phyloP scores from a whole-genome alignment of 2,888 invertebrate species.

The Trachelus stipa region DNA sequence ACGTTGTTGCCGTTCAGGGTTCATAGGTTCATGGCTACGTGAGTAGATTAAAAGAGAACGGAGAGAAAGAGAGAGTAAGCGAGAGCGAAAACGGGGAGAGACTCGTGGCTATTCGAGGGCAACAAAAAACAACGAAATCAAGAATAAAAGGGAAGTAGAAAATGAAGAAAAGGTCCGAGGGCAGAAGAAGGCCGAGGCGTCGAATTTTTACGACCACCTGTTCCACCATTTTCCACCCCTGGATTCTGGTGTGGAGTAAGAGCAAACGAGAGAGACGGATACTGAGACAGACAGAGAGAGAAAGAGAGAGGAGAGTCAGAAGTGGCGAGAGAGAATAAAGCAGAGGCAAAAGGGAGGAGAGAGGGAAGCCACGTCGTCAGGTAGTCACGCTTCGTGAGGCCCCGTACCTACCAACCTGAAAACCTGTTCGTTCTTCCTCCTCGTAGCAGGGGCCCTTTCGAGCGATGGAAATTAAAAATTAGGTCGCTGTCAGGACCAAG shows the following conservation, averaged over 20 bases:
- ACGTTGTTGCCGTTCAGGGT: neutral
- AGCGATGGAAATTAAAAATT: constrained; percentile 49
- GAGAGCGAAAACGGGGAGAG: neutral
- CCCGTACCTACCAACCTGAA: constrained; percentile 52
- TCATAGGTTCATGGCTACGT: neutral
- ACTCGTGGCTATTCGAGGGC: neutral
- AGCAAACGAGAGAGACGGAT: constrained; percentile 19
- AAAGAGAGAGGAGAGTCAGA: neutral
- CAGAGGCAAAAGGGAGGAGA: neutral
- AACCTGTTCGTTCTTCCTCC: constrained; percentile 49
- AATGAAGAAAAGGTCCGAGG: constrained; percentile 13
- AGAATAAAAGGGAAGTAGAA: constrained; percentile 15
- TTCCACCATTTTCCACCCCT: constrained; percentile 55
- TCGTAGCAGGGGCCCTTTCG: constrained; percentile 18
- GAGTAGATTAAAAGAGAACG: neutral
- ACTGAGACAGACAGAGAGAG: constrained; percentile 3
- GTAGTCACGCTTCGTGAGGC: constrained; percentile 55
- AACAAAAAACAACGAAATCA: neutral
- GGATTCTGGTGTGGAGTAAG: constrained; percentile 27
- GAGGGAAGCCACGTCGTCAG: constrained; percentile 47
- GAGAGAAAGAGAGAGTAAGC: constrained; percentile 4
- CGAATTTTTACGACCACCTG: constrained; percentile 54
- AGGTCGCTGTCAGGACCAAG: constrained; percentile 39
- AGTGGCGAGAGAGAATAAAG: neutral
- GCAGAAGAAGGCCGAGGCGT: constrained; percentile 36